These are phyloP conservation scores for Idaea biselata DNA, from an alignment of 2,888 invertebrate species.

Conservation along the genomic window DNA sequence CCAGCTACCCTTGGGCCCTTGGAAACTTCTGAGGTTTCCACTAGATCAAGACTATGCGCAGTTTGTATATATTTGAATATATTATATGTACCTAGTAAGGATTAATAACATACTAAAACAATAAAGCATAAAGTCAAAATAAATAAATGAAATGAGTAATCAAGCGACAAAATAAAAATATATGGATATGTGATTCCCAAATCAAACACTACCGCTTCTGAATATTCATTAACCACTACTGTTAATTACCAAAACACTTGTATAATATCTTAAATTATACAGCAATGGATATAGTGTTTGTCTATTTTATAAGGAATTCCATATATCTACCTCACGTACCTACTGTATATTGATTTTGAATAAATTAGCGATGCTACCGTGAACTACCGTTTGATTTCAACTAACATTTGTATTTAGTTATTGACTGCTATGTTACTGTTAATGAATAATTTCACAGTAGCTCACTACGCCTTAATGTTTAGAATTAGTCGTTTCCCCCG, in stretches of 20 bases:
- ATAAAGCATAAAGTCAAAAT: neutral
- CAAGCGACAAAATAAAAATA: neutral
- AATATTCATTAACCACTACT: slow-evolving; percentile 32
- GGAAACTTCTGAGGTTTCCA: no score
- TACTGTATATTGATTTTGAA: slow-evolving; percentile 15
- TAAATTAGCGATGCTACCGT: slow-evolving; percentile 47
- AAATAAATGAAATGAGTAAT: neutral
- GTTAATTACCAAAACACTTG: neutral
- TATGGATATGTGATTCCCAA: neutral
- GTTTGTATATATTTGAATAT: no score
- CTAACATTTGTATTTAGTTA: neutral
- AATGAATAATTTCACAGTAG: slow-evolving; percentile 1
- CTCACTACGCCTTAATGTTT: neutral
- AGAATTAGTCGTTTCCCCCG: neutral
- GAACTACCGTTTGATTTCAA: slow-evolving; percentile 46
- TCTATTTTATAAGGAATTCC: neutral
- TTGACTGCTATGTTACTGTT: neutral
- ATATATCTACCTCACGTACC: neutral
- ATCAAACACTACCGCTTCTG: slow-evolving; percentile 12
- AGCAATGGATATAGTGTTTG: neutral
- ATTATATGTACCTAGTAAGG: no score
- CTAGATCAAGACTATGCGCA: no score
- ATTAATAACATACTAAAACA: no score
- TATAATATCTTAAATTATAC: neutral
- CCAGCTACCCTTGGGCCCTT: no score